Percentiles rank a stretch among this genome's conserved stretches.
phyloP scores from a whole-genome alignment of 2,888 invertebrate genomes.

The Leucophenga maculata region DNA sequence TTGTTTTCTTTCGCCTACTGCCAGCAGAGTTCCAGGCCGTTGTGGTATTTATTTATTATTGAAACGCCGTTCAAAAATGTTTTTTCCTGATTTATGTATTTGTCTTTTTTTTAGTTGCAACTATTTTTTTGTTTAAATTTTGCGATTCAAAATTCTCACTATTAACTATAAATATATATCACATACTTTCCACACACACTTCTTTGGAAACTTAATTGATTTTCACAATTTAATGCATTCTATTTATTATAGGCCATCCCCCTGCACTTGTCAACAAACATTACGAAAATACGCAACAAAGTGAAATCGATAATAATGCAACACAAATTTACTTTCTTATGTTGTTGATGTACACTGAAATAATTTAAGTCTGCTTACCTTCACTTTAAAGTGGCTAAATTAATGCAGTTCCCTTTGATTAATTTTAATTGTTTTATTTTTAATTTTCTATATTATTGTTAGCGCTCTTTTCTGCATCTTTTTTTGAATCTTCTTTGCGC shows the following conservation, averaged over 20 bases:
- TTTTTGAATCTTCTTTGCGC: background rate
- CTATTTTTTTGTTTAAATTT: background rate
- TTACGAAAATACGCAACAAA: constrained; percentile 14
- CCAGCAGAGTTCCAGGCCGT: constrained; percentile 12
- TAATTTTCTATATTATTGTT: too few species aligned
- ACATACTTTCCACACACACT: background rate
- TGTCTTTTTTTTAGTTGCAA: background rate
- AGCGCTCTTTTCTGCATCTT: background rate
- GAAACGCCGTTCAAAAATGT: constrained; percentile 9
- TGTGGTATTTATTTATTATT: background rate
- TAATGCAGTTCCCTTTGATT: too few species aligned
- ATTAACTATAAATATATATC: background rate
- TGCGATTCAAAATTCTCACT: background rate
- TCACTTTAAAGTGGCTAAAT: background rate
- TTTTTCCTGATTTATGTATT: too few species aligned
- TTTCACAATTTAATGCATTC: background rate
- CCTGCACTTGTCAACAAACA: constrained; percentile 6
- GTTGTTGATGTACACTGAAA: background rate
- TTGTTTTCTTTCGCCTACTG: constrained; percentile 12
- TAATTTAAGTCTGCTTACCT: background rate
- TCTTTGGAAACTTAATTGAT: too few species aligned
- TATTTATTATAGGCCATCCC: background rate
- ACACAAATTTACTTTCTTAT: background rate
- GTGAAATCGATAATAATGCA: constrained; percentile 19
- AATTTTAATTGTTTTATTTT: too few species aligned